Evolutionary conservation across 1,140 invertebrate genomes (phyloP), one percentile per base, ranked within the genome.

Genomic region (Drosophila nigromelanica): DNA sequence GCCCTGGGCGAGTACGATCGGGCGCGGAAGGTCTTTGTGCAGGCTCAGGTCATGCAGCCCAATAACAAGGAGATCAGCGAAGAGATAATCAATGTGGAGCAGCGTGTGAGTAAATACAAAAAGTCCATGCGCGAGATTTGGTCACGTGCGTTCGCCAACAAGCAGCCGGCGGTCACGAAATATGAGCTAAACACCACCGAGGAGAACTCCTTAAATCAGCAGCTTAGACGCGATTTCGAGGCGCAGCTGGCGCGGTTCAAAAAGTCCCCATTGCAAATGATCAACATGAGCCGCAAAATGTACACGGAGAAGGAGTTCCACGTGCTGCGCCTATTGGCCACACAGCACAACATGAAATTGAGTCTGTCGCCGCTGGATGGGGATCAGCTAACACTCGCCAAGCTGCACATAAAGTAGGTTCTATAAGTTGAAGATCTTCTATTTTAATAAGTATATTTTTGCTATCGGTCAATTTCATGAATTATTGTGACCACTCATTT

Each of bases 1-100:
- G 93, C 93, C 90, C 92, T 95, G 35, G 93, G 93, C 18, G 77
- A 90, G 10, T 90, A 78, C 40, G 24, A 79, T 3, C 40, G 24
- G 0, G 78, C 82, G 3, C 82, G 82, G 11, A 4, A 33, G 0
- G 24, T 14, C 0, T 70, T 87, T 11, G 8, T 78, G 15, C 47
- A 63, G 33, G 82, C 82, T 1, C 78, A 87, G 10, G 11, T 7
- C 11, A 86, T 54, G 50, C 60, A 87, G 30, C 82, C 82, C 1
- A 43, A 39, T 12, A 86, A 79, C 52, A 70, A 60, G 14, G 78
- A 87, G 40, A 81, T 86, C 12, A 78, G 45, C 45, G 75, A 63
- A 0, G 83, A 82, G 43, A 76, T 86, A 4, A 39, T 55, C 0
- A 40, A 30, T 0, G 33, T 86, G 47, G 64, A 76, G 3, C 37